Conservation (phyloP, 2,797 vertebrate species). For the Manis crassicaudata region DNA sequence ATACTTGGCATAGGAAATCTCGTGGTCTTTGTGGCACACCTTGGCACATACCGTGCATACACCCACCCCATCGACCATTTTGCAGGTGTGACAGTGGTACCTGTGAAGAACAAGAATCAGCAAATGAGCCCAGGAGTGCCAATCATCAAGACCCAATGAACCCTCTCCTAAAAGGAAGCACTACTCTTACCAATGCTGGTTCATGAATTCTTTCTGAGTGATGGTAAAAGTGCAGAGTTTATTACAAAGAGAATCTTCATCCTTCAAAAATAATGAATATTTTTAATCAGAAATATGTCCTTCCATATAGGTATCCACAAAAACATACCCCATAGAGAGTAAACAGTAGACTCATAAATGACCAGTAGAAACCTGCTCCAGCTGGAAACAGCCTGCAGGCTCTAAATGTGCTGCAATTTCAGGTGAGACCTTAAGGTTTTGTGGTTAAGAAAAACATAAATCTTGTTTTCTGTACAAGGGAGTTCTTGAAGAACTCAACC, state of each 20-base stretch:
- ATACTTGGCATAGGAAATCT: slow-evolving; percentile 99
- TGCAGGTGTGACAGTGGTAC: slow-evolving; percentile 99
- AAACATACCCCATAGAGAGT: not conserved
- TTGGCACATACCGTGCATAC: slow-evolving; percentile 99
- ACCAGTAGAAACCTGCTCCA: not conserved
- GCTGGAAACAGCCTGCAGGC: not conserved
- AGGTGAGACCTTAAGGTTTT: not conserved
- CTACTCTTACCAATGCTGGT: slow-evolving; percentile 96
- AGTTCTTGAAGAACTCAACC: not conserved
- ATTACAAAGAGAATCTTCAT: slow-evolving; percentile 99
- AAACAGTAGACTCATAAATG: not conserved
- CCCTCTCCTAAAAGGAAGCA: not conserved
- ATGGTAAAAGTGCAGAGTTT: slow-evolving; percentile 99
- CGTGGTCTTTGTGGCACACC: slow-evolving; percentile 99
- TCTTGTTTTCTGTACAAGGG: not conserved
- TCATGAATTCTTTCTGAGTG: slow-evolving; percentile 99
- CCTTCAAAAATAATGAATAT: slow-evolving; percentile 85
- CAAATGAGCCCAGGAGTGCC: not conserved
- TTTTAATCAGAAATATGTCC: slow-evolving; percentile 36
- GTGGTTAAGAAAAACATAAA: not conserved
- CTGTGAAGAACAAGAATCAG: slow-evolving; percentile 81
- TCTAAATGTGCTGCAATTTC: not conserved
- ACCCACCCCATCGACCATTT: slow-evolving; percentile 99
- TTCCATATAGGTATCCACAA: not conserved
- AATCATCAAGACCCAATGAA: not conserved